Base-by-base conservation (phyloP, 2,113 vertebrate genomes). In the Lipophrys pholis region DNA sequence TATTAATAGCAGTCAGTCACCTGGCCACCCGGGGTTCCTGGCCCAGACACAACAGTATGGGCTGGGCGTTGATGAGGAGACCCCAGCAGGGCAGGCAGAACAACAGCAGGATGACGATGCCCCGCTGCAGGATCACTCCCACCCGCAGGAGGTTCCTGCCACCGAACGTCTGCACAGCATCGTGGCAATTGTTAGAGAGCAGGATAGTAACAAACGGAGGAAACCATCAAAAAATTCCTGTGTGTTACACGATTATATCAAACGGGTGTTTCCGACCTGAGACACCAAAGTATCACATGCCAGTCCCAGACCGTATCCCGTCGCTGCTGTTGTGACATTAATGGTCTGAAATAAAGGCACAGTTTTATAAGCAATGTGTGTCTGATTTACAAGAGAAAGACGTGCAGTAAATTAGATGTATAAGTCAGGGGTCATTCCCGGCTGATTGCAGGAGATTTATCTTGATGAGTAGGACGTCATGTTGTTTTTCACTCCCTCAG, bases 11-110 rank as follows among this genome's bases (percentile, higher is more conserved):
- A 15, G 40, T 16, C 68, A 95, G 42, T 79, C 21, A 99, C 97
- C 95, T 96, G 86, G 96, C 87, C 80, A 98, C 95, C 6, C 93
- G 89, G 0, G 94, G 94, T 42, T 96, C 91, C 90, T 98, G 97
- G 12, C 73, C 84, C 86, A 96, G 59, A 49, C 94, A 90, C 17
- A 96, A 88, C 49, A 99, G 90, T 54, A 98, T 83, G 16, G 61
- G 62, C 74, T 96, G 80, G 0, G 96, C 94, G 78, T 99, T 99
- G 76, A 99, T 72, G 69, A 98, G 95, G 55, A 98, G 53, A 0
- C 93, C 95, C 95, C 96, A 98, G 90, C 97, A 99, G 11, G 97
- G 97, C 30, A 98, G 92, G 83, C 96, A 97, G 91, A 93, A 96
- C 3, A 99, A 81, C 41, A 97, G 90, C 52, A 99, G 92, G 70